Conservation (phyloP, 2,888 invertebrate species). For the Petrolisthes manimaculis region DNA sequence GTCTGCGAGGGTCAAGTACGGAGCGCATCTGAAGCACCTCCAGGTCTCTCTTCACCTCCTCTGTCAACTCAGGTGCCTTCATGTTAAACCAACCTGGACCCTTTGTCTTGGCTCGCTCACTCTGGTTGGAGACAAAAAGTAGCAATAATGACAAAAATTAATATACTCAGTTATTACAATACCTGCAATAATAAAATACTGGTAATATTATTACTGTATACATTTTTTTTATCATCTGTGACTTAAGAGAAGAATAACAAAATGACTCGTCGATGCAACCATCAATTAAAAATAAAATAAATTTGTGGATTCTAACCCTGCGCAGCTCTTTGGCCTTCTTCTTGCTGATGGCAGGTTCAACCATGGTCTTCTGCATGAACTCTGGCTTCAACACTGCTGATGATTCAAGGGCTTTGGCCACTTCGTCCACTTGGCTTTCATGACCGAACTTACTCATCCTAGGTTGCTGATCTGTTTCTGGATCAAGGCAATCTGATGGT, state of each 20-base stretch:
- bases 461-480: background rate
- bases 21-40: slow-evolving; percentile 93
- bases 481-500: slow-evolving; percentile 36
- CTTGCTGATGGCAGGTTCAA: slow-evolving; percentile 48
- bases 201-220: no score
- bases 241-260: no score
- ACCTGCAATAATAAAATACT: no score
- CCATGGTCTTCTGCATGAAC: slow-evolving; percentile 53
- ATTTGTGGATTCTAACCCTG: slow-evolving; percentile 14
- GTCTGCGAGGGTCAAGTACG: slow-evolving; percentile 87
- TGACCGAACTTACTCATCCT: background rate
- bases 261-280: no score
- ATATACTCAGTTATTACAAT: background rate
- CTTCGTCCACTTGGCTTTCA: slow-evolving; percentile 9
- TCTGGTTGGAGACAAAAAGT: slow-evolving; percentile 12
- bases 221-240: no score
- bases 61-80: slow-evolving; percentile 88
- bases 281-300: no score
- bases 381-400: slow-evolving; percentile 56
- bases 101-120: slow-evolving; percentile 75
- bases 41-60: slow-evolving; percentile 88
- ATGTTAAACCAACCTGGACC: slow-evolving; percentile 91
- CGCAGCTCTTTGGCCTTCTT: slow-evolving; percentile 40
- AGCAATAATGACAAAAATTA: background rate
- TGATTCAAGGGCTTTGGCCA: slow-evolving; percentile 37